Evolutionary conservation across 1,140 invertebrate species (phyloP), one percentile per base, ranked within the genome.

Genomic region (Pogonus chalceus): DNA sequence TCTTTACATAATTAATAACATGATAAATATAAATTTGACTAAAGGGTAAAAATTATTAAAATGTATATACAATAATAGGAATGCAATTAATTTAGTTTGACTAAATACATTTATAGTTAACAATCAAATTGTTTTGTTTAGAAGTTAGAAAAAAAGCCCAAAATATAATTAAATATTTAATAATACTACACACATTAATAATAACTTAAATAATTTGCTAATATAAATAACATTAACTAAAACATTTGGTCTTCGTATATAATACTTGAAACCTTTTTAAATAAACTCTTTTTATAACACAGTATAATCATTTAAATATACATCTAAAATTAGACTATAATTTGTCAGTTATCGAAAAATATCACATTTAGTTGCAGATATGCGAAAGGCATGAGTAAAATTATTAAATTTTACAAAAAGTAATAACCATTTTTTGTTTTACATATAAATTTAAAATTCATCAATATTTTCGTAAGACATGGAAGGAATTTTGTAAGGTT

Each of bases 391-490:
- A 43, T 16, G 14, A 14, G 9, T 12, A 12, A 43, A 43, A 43
- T 12, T 43, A 14, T 31, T 7, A 31, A 31, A 31, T 31, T 18
- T 43, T 43, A 18, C 18, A 43, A 9, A 43, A 43, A 31, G 4
- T 4, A 4, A 43, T 18, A 43, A 12, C 18, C 9, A 43, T 31
- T 7, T 31, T 14, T 31, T 31, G 7, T 14, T 31, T 31, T 14
- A 31, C 26, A 12, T 4, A 43, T 43, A 12, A 43, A 18, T 3
- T 43, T 43, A 43, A 4, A 43, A 4, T 10, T 43, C 22, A 23
- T 47, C 54, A 14, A 23, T 23, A 16, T 48, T 22, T 20, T 43
- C 39, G 39, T 56, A 56, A 23, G 51, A 52, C 21, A 56, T 52
- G 3, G 55, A 24, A 2, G 55, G 55, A 12, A 56, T 26, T 35